Conservation (phyloP, 2,113 vertebrate genomes). For the Chionomys nivalis region DNA sequence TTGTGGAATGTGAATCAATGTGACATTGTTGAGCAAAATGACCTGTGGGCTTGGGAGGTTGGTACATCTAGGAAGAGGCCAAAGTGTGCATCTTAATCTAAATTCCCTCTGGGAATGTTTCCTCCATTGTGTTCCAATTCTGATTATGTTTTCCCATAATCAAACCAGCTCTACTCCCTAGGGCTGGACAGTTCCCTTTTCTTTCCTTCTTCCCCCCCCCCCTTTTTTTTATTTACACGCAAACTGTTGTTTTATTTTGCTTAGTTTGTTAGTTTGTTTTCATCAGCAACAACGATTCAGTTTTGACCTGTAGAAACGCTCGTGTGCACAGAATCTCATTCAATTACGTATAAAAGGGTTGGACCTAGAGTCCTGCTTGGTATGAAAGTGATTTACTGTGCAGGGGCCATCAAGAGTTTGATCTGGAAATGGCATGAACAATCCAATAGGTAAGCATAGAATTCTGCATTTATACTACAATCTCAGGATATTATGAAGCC, state of each 20-base stretch:
- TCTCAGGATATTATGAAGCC: slow-evolving; percentile 56
- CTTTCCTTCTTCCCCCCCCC: background rate
- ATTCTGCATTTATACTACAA: slow-evolving; percentile 58
- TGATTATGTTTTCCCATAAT: slow-evolving; percentile 19
- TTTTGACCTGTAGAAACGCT: slow-evolving; percentile 5
- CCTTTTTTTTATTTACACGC: background rate
- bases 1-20: slow-evolving; percentile 67
- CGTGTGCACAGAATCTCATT: background rate
- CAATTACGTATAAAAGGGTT: slow-evolving; percentile 3
- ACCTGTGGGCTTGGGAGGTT: slow-evolving; percentile 56
- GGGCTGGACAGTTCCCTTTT: background rate
- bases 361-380: slow-evolving; percentile 34
- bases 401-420: slow-evolving; percentile 24
- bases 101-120: slow-evolving; percentile 67
- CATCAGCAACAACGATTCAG: slow-evolving; percentile 7
- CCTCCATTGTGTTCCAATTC: slow-evolving; percentile 36
- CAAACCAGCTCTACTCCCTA: slow-evolving; percentile 2
- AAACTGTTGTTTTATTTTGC: slow-evolving; percentile 34
- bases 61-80: slow-evolving; percentile 28
- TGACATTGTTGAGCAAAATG: slow-evolving; percentile 67
- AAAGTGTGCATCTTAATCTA: slow-evolving; percentile 73
- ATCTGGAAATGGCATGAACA: slow-evolving; percentile 54
- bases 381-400: slow-evolving; percentile 50
- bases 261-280: slow-evolving; percentile 18
- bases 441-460: slow-evolving; percentile 60